Conservation (phyloP, 2,113 vertebrate species). For the Pelmatolapia mariae region DNA sequence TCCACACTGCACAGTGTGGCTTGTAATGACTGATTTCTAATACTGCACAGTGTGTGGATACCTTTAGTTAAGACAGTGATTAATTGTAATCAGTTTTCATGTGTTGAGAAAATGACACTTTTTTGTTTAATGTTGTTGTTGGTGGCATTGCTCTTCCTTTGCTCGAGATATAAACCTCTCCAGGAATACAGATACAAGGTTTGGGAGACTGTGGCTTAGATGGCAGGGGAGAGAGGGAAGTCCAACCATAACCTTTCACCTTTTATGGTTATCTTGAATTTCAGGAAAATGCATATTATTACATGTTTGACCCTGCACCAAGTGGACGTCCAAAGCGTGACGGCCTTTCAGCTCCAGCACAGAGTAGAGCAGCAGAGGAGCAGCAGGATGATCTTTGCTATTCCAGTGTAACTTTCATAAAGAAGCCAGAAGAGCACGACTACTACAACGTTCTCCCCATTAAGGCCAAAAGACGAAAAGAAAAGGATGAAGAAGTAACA, state of each 20-base stretch:
- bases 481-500: rapidly evolving
- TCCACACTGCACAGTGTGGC: neutral
- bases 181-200: neutral
- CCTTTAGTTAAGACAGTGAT: neutral
- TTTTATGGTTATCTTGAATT: rapidly evolving
- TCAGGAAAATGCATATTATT: neutral
- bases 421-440: neutral
- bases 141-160: neutral
- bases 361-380: neutral
- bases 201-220: neutral
- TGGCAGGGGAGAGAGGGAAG: rapidly evolving
- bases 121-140: rapidly evolving
- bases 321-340: rapidly evolving
- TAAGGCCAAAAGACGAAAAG: neutral
- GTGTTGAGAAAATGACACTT: neutral
- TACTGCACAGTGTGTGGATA: neutral
- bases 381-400: neutral
- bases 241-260: rapidly evolving
- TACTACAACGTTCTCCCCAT: neutral
- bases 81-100: rapidly evolving
- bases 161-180: neutral
- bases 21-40: rapidly evolving
- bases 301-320: neutral
- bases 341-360: neutral
- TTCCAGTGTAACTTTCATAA: neutral